These are phyloP conservation scores for Spinibarbus caldwelli DNA, from an alignment of 2,797 vertebrate species.

Conservation along the genomic window DNA sequence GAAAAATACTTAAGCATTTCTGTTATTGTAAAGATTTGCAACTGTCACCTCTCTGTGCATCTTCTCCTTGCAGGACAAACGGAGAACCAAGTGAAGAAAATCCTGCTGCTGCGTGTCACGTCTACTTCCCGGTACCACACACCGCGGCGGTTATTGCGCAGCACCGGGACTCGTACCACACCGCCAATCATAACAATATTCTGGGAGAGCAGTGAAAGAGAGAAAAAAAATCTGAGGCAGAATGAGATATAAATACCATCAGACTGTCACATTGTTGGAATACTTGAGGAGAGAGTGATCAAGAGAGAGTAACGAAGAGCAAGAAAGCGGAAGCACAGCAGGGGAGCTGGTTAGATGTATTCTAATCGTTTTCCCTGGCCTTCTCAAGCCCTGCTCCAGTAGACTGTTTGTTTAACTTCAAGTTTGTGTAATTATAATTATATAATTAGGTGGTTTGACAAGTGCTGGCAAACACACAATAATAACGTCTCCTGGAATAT, in stretches of 20 bases:
- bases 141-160: slow-evolving; percentile 58
- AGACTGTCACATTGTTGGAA: slow-evolving; percentile 63
- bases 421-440: slow-evolving; percentile 63
- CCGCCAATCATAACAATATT: slow-evolving; percentile 76
- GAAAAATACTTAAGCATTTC: neutral
- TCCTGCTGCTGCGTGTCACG: slow-evolving; percentile 54
- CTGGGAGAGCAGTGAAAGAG: slow-evolving; percentile 60
- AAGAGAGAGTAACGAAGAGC: slow-evolving; percentile 47
- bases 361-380: slow-evolving; percentile 64
- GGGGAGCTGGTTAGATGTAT: slow-evolving; percentile 72
- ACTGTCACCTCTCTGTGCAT: slow-evolving; percentile 35
- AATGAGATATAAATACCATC: slow-evolving; percentile 65
- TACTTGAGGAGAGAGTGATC: slow-evolving; percentile 53
- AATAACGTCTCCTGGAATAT: slow-evolving; percentile 60
- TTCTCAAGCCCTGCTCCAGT: slow-evolving; percentile 49
- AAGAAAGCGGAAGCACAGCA: slow-evolving; percentile 56
- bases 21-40: slow-evolving; percentile 24
- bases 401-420: slow-evolving; percentile 64
- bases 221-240: slow-evolving; percentile 45
- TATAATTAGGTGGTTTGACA: slow-evolving; percentile 60
- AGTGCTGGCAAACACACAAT: slow-evolving; percentile 59
- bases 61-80: slow-evolving; percentile 47
- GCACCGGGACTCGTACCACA: slow-evolving; percentile 61
- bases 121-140: slow-evolving; percentile 60
- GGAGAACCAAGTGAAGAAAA: slow-evolving; percentile 57